Percentiles rank a stretch among this genome's conserved stretches.
These are phyloP conservation scores for Scelioninae gen. 1 DNA, from an alignment of 2,888 invertebrate genomes.

Conservation along the genomic window DNA sequence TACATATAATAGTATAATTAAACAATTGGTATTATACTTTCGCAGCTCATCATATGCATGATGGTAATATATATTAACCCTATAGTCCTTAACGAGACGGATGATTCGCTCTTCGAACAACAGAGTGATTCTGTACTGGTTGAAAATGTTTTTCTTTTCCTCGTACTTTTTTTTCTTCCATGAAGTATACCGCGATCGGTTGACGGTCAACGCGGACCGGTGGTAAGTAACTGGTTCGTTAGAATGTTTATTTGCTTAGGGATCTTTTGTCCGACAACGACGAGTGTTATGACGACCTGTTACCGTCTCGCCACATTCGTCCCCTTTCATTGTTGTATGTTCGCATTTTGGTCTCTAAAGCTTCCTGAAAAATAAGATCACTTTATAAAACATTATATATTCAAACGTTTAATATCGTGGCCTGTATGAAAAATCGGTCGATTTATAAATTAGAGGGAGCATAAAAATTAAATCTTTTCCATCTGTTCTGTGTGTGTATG, in stretches of 20 bases:
- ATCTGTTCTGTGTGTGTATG: slow-evolving; percentile 10
- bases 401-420: slow-evolving; percentile 39
- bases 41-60: slow-evolving; percentile 77
- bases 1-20: slow-evolving; percentile 20
- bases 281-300: slow-evolving; percentile 84
- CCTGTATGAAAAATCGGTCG: slow-evolving; percentile 34
- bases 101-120: slow-evolving; percentile 48
- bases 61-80: too few species aligned
- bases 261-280: slow-evolving; percentile 80
- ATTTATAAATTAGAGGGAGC: slow-evolving; percentile 40
- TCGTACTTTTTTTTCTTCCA: slow-evolving; percentile 42
- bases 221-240: slow-evolving; percentile 84
- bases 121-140: slow-evolving; percentile 61
- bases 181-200: slow-evolving; percentile 65
- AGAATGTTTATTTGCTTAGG: slow-evolving; percentile 83
- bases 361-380: slow-evolving; percentile 58
- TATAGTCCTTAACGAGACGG: slow-evolving; percentile 73
- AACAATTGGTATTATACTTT: slow-evolving; percentile 76
- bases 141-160: slow-evolving; percentile 74
- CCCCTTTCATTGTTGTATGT: slow-evolving; percentile 72
- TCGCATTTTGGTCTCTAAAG: slow-evolving; percentile 52
- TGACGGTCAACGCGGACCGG: slow-evolving; percentile 72
- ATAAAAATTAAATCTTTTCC: slow-evolving; percentile 1
- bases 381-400: slow-evolving; percentile 42
- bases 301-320: slow-evolving; percentile 76